A percentile compares a stretch with the other conserved stretches of the same genome.
Conservation (phyloP, 2,888 invertebrate genomes). For the Brachycybe producta region DNA sequence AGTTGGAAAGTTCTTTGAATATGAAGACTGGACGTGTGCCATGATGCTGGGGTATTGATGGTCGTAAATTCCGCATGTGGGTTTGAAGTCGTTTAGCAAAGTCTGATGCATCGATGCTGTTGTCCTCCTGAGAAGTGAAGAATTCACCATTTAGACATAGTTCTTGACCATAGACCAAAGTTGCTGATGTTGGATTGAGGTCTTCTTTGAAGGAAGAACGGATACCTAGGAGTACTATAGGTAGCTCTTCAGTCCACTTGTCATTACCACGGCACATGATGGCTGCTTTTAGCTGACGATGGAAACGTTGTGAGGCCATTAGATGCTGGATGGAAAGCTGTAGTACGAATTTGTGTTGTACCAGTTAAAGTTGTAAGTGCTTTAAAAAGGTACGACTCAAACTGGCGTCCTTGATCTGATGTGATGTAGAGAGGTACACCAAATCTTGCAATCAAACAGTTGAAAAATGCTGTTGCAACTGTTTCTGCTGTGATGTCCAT, state of each 20-base stretch:
- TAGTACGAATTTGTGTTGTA: slow-evolving; percentile 18
- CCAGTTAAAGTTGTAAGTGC: slow-evolving; percentile 18
- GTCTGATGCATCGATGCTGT: no score
- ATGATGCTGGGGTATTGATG: background rate
- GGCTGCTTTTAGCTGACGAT: slow-evolving; percentile 25
- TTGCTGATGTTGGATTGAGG: background rate
- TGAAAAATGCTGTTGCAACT: slow-evolving; percentile 20
- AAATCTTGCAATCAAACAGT: slow-evolving; percentile 23
- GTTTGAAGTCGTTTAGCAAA: background rate
- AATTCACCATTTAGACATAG: background rate
- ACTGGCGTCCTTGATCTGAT: slow-evolving; percentile 24
- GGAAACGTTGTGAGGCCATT: slow-evolving; percentile 27
- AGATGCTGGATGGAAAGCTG: slow-evolving; percentile 24
- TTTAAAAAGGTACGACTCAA: slow-evolving; percentile 19
- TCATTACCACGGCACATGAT: slow-evolving; percentile 17
- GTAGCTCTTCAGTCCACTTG: background rate
- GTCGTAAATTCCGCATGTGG: background rate
- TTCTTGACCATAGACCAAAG: background rate
- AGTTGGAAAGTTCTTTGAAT: background rate
- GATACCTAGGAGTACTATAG: background rate
- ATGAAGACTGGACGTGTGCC: background rate
- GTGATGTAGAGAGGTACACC: slow-evolving; percentile 23
- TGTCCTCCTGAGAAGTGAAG: background rate
- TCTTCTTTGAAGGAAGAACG: background rate
- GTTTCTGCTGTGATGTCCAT: slow-evolving; percentile 19